Conservation (phyloP, 1,140 invertebrate genomes). For the Tetragnatha versicolor region DNA sequence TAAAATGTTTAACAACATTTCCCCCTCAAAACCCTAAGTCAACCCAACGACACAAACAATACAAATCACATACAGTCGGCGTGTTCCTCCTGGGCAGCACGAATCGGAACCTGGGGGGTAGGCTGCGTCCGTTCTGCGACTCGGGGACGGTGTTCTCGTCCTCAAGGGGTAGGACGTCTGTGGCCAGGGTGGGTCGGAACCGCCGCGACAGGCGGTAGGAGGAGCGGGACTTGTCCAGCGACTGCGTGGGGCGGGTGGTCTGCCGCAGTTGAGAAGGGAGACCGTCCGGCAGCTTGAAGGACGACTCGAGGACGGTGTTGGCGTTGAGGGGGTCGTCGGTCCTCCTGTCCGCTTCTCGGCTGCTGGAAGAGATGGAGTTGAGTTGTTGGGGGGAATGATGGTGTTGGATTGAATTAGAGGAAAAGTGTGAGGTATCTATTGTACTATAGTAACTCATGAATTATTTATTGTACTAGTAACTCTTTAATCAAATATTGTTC, state of each 20-base stretch:
- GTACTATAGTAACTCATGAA: no score
- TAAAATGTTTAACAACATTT: no score
- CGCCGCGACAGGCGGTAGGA: constrained; percentile 75
- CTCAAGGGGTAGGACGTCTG: constrained; percentile 73
- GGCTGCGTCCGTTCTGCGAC: constrained; percentile 22
- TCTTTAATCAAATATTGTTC: no score
- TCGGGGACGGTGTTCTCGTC: constrained; percentile 64
- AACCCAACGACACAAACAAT: no score
- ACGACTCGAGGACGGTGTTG: constrained; percentile 47
- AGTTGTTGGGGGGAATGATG: no score
- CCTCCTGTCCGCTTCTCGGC: constrained; percentile 11
- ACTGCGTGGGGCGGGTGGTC: constrained; percentile 25
- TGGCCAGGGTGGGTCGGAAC: constrained; percentile 75
- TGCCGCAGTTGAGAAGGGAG: neutral
- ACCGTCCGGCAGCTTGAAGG: constrained; percentile 44
- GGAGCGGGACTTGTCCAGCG: constrained; percentile 74
- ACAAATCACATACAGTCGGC: constrained; percentile 23
- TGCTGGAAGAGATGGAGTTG: neutral
- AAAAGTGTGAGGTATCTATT: no score
- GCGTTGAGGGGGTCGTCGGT: constrained; percentile 32
- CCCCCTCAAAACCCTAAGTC: no score
- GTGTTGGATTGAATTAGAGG: no score
- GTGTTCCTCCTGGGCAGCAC: constrained; percentile 42
- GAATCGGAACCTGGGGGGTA: constrained; percentile 30
- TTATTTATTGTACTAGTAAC: no score